Evolutionary conservation across 1,140 invertebrate genomes (phyloP), one percentile per base, ranked within the genome.

Genomic region (Lepeophtheirus salmonis): DNA sequence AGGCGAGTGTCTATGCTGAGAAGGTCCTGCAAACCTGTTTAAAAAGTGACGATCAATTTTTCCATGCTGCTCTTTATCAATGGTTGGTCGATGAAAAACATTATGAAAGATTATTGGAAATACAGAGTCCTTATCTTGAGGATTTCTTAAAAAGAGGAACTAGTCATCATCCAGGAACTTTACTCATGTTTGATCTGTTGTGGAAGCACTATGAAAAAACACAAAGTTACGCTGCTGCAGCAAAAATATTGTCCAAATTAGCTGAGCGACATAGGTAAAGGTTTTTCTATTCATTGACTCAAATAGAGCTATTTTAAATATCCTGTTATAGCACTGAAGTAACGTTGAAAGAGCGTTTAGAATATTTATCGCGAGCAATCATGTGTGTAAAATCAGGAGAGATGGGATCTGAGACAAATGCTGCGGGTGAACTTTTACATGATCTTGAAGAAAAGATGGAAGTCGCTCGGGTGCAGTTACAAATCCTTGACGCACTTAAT

Each of bases 161-260:
- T 23, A 65, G 65, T 50, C 69, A 71, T 56, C 65, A 52, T 24
- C 65, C 24, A 16, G 73, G 74, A 49, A 71, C 70, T 56, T 63
- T 70, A 14, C 76, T 78, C 55, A 77, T 86, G 3, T 77, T 87
- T 50, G 89, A 97, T 71, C 74, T 97, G 59, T 72, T 97, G 14
- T 97, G 92, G 92, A 90, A 90, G 70, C 92, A 86, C 70, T 92
- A 97, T 67, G 91, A 97, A 69, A 84, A 83, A 67, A 86, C 82
- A 67, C 83, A 83, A 24, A 88, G 96, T 69, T 92, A 92, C 70
- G 78, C 83, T 6, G 84, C 86, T 10, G 92, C 92, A n/a, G 90
- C 94, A 1, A 82, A 84, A 66, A 88, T 96, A 60, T 74, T 97
- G 0, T 80, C 87, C 62, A 82, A 83, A 64, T 74, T 97, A 55